Evolutionary conservation across 2,888 invertebrate species (phyloP), one percentile per base, ranked within the genome.

Genomic region (Mythimna lalbum): DNA sequence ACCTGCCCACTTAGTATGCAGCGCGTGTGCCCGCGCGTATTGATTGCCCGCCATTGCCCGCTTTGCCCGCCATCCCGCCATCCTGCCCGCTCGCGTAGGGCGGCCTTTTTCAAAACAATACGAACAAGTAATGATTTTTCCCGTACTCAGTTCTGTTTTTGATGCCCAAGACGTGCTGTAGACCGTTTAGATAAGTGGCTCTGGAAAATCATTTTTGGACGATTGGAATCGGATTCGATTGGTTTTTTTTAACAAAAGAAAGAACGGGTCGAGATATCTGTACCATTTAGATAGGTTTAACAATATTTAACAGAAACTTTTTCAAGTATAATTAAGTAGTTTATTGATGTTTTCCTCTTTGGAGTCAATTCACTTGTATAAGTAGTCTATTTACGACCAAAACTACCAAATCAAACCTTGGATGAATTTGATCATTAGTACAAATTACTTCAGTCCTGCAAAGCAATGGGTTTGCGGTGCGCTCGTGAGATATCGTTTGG

Each of bases 11-110:
- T 97, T 97, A 96, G 96, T 96, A 97, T 97, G 96, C 97, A 94
- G 95, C 85, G 86, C 93, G 93, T 95, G 96, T 96, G 92, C 95
- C 95, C 96, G 95, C 96, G 96, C 95, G 97, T 97, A 97, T 97
- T 97, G 97, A 97, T 97, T 97, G 96, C 87, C 88, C 57, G 57
- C 57, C 57, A 57, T 57, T 57, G 57, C 57, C 56, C 56, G 56
- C 56, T 33, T 33, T 33, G 56, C 56, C 57, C 57, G 36, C 57
- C 36, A 68, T 81, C 56, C 57, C 57, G 57, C 57, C 36, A 68
- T 81, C 86, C 87, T 88, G 85, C 84, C 84, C 78, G 87, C 84
- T 87, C 88, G 43, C 43, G 86, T 86, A 89, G 91, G 91, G 91
- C 90, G 91, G 92, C 92, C 92, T 93, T 93, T 93, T 94, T 92